phyloP scores from a whole-genome alignment of 2,888 invertebrate genomes.

The Harpalus rubripes region DNA sequence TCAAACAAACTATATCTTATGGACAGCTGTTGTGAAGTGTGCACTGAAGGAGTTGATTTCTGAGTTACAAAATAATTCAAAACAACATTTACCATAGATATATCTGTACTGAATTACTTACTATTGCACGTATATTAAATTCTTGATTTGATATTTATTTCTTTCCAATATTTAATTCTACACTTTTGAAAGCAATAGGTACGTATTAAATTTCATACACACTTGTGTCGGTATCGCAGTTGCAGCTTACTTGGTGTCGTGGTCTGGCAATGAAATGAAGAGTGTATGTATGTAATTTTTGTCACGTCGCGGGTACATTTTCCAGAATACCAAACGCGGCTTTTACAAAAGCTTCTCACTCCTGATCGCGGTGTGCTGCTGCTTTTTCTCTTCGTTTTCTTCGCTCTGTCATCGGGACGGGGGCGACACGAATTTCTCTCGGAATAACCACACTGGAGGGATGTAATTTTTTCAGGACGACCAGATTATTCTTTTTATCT shows the following conservation, averaged over 20 bases:
- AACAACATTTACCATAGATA: not conserved
- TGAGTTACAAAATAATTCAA: not conserved
- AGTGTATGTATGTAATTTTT: slow-evolving; percentile 60
- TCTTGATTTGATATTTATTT: too few relatives aligned
- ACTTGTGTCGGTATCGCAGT: too few relatives aligned
- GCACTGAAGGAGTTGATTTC: too few relatives aligned
- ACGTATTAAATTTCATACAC: not conserved
- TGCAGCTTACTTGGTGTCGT: not conserved
- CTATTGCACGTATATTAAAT: too few relatives aligned
- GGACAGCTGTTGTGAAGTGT: too few relatives aligned
- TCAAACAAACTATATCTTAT: too few relatives aligned
- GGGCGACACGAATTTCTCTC: not conserved
- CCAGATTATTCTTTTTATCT: too few relatives aligned
- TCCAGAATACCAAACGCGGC: slow-evolving; percentile 59
- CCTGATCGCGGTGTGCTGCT: not conserved
- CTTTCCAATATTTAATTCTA: too few relatives aligned
- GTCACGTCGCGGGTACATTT: slow-evolving; percentile 60
- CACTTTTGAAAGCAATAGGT: not conserved
- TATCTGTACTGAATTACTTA: too few relatives aligned
- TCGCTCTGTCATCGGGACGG: slow-evolving; percentile 5
- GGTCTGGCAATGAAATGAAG: slow-evolving; percentile 4
- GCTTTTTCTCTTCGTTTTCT: slow-evolving; percentile 17
- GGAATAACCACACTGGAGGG: too few relatives aligned
- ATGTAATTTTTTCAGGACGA: too few relatives aligned
- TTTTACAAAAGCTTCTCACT: slow-evolving; percentile 44